phyloP scores from a whole-genome alignment of 2,797 vertebrate genomes.

The Paratrypauchen microcephalus region DNA sequence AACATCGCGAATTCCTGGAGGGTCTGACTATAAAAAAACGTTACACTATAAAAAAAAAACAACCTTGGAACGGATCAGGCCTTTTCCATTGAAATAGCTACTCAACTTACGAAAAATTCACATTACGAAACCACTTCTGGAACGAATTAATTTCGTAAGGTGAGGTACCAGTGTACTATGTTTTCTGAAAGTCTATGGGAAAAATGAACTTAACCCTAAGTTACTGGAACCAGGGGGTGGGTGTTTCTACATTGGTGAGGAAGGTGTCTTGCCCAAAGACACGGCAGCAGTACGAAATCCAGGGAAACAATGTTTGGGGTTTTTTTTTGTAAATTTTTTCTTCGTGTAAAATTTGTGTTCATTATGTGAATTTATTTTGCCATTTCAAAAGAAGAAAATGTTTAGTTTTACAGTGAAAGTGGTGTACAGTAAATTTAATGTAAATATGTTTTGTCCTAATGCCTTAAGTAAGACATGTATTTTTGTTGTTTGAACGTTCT shows the following conservation, averaged over 20 bases:
- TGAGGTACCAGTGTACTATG: too few relatives aligned
- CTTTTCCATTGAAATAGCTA: too few relatives aligned
- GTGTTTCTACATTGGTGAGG: background rate
- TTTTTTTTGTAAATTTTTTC: constrained; percentile 1
- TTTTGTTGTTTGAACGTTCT: constrained; percentile 23
- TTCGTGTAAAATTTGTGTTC: constrained; percentile 9
- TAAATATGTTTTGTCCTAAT: constrained; percentile 24
- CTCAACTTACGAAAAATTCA: too few relatives aligned
- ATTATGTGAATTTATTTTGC: constrained; percentile 6
- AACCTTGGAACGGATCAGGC: too few relatives aligned
- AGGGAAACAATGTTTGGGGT: background rate
- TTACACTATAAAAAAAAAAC: too few relatives aligned
- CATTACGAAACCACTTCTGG: too few relatives aligned
- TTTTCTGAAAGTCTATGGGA: too few relatives aligned
- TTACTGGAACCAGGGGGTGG: too few relatives aligned
- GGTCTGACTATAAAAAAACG: too few relatives aligned
- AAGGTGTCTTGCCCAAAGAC: constrained; percentile 3
- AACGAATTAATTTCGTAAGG: too few relatives aligned
- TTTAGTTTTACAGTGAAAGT: constrained; percentile 32
- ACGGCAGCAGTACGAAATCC: background rate
- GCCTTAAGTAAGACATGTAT: constrained; percentile 52
- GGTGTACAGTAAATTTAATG: constrained; percentile 4
- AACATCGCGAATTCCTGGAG: too few relatives aligned
- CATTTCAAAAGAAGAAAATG: background rate
- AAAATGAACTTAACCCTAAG: too few relatives aligned